Evolutionary conservation across 2,113 vertebrate genomes (phyloP).

Genomic region (Psilopogon haemacephalus): DNA sequence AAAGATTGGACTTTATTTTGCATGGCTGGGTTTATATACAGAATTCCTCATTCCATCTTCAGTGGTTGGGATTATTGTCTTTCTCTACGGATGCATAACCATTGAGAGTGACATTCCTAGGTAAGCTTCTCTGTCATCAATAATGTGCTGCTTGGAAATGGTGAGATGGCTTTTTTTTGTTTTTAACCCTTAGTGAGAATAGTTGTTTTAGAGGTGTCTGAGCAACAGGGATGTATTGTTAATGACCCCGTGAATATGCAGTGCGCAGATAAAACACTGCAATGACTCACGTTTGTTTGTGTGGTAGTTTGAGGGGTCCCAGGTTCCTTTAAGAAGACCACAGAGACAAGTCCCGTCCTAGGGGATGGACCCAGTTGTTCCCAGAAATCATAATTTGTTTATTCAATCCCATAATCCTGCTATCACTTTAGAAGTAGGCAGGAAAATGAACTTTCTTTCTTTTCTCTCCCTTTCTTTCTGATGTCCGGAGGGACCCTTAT

Average conservation of each 20-base stretch:
- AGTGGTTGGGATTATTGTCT: slow-evolving; percentile 92
- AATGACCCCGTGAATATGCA: not conserved
- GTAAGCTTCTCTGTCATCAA: slow-evolving; percentile 66
- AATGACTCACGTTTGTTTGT: not conserved
- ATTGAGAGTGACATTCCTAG: slow-evolving; percentile 93
- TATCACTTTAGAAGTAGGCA: too few relatives aligned
- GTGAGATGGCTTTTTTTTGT: not conserved
- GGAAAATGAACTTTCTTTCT: too few relatives aligned
- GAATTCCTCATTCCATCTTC: slow-evolving; percentile 93
- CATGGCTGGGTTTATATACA: slow-evolving; percentile 96
- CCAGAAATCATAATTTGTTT: too few relatives aligned
- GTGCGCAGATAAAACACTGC: not conserved
- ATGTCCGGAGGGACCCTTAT: too few relatives aligned
- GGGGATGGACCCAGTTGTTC: too few relatives aligned
- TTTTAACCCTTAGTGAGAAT: not conserved
- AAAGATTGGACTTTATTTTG: slow-evolving; percentile 98
- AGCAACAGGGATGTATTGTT: not conserved
- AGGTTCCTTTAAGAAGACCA: too few relatives aligned
- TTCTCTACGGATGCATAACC: slow-evolving; percentile 92
- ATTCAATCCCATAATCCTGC: too few relatives aligned
- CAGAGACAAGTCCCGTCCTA: too few relatives aligned
- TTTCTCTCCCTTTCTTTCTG: too few relatives aligned
- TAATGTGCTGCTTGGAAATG: not conserved
- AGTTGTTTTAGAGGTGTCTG: not conserved
- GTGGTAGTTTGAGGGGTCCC: too few relatives aligned